Conservation (phyloP, 2,797 vertebrate genomes). For the Micromesistius poutassou region DNA sequence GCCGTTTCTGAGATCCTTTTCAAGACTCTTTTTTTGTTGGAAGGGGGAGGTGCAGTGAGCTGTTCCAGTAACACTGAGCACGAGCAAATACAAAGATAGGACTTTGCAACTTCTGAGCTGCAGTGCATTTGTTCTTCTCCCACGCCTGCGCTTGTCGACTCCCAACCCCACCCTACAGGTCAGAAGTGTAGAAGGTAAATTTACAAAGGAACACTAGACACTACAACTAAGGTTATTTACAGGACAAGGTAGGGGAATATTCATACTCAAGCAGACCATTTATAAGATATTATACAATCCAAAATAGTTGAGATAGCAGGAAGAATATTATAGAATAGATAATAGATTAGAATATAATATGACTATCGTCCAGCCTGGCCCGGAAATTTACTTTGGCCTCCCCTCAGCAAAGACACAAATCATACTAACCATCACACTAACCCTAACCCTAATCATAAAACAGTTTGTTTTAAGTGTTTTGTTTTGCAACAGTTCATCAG, state of each 20-base stretch:
- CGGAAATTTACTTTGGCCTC: not conserved
- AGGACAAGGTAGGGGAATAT: not conserved
- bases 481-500: not conserved
- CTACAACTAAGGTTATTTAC: not conserved
- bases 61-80: not conserved
- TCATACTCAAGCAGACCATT: not conserved
- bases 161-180: not conserved
- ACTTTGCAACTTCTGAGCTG: constrained; percentile 39
- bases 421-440: too few species aligned
- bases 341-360: not conserved
- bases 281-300: not conserved
- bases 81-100: not conserved
- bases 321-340: not conserved
- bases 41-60: not conserved
- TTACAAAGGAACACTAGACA: not conserved
- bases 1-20: not conserved
- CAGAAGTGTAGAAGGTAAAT: not conserved
- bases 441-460: too few species aligned
- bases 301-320: not conserved
- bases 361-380: not conserved
- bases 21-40: not conserved
- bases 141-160: not conserved
- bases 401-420: not conserved
- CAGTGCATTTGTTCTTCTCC: constrained; percentile 33
- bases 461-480: not conserved